Percentiles rank a stretch among this genome's conserved stretches.
phyloP scores from a whole-genome alignment of 1,140 invertebrate genomes.

The Drosophila malerkotliana region DNA sequence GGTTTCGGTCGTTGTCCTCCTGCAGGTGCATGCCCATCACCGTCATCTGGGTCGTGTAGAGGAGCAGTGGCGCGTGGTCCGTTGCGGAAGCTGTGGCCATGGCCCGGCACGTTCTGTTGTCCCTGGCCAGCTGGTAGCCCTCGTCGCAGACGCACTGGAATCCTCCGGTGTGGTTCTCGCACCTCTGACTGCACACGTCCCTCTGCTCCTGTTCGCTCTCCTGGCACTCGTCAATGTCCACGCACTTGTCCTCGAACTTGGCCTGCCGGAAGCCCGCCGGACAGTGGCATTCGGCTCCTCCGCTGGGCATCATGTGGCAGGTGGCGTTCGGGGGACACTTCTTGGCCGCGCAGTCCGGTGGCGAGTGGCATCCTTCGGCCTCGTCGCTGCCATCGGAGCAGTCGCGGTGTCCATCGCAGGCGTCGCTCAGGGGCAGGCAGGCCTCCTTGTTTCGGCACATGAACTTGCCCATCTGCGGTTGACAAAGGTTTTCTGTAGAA shows the following conservation, averaged over 20 bases:
- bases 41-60: constrained; percentile 86
- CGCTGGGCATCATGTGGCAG: constrained; percentile 71
- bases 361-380: constrained; percentile 56
- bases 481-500: constrained; percentile 41
- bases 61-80: constrained; percentile 85
- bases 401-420: constrained; percentile 86
- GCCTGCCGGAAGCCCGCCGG: constrained; percentile 80
- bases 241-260: constrained; percentile 75
- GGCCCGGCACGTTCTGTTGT: constrained; percentile 89
- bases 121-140: constrained; percentile 87
- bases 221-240: constrained; percentile 92
- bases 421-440: constrained; percentile 85
- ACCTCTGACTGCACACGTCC: constrained; percentile 93
- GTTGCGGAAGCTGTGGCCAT: constrained; percentile 80
- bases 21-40: constrained; percentile 85
- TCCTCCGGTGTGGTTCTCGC: constrained; percentile 90
- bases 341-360: constrained; percentile 54
- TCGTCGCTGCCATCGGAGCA: constrained; percentile 84
- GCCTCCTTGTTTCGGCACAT: constrained; percentile 76
- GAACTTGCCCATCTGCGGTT: constrained; percentile 60
- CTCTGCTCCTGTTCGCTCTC: constrained; percentile 83
- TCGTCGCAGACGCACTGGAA: constrained; percentile 92
- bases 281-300: constrained; percentile 85
- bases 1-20: constrained; percentile 66
- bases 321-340: constrained; percentile 45